Evolutionary conservation across 2,888 invertebrate genomes (phyloP), one percentile per base, ranked within the genome.

Genomic region (Quadroppia sp.): DNA sequence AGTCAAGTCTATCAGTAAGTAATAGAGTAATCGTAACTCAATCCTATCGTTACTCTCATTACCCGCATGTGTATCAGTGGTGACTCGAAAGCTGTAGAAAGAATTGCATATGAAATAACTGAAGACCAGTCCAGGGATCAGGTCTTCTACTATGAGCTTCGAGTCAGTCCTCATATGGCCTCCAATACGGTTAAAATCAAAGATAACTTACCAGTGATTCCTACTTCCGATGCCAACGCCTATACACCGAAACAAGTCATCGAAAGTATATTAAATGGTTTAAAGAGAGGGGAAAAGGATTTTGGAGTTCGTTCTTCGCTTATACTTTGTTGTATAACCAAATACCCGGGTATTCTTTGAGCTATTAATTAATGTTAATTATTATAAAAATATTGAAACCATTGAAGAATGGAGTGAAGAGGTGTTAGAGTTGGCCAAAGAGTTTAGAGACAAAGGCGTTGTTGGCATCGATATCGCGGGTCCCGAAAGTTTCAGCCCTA

Each of bases 391-490:
- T 28, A n/a, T n/a, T n/a, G n/a, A n/a, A n/a, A n/a, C n/a, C n/a
- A n/a, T n/a, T n/a, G n/a, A n/a, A 79, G 81, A 80, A 48, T 80
- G 79, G 80, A 80, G 81, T 3, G 73, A 75, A 50, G 83, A 84
- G 36, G 80, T 84, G 11, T 78, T 83, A 25, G 76, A 81, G 2
- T 78, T 85, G 40, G 83, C 83, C 76, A 78, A 81, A 36, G 80
- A 82, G 75, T 84, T 81, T 76, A 77, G 77, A 64, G 79, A 81
- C 71, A 78, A 82, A 50, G 86, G 86, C 0, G 85, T 86, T 0
- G 86, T 86, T 15, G 86, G 82, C 13, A 85, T 86, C 72, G 86
- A 86, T 78, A 80, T 85, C 7, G 86, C 86, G 2, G 85, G 84
- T 13, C 76, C 76, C 32, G 78, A 78, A 45, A 36, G 9, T 6